Conservation (phyloP, 2,113 vertebrate species). For the Lates calcarifer region DNA sequence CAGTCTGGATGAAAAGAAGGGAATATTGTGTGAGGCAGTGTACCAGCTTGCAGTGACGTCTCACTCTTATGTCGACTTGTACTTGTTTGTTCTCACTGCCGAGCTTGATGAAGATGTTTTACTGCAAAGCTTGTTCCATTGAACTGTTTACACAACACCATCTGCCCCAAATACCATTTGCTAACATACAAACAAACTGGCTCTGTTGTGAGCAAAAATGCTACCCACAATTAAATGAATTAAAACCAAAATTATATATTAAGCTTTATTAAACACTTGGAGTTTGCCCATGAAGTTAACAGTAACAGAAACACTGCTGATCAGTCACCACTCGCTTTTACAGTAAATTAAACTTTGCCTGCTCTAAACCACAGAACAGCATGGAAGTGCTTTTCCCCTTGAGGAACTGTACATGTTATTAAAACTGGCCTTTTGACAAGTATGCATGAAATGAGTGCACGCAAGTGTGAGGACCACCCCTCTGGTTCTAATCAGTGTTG, state of each 20-base stretch:
- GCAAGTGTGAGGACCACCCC: slow-evolving; percentile 48
- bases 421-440: slow-evolving; percentile 72
- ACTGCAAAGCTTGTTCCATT: slow-evolving; percentile 15
- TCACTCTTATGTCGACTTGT: slow-evolving; percentile 40
- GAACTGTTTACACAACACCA: slow-evolving; percentile 52
- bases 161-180: slow-evolving; percentile 48
- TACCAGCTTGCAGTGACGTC: slow-evolving; percentile 41
- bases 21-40: slow-evolving; percentile 25
- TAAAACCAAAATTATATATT: slow-evolving; percentile 33
- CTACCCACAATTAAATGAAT: slow-evolving; percentile 15
- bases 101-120: slow-evolving; percentile 50
- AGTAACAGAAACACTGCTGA: slow-evolving; percentile 13
- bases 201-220: slow-evolving; percentile 19
- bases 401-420: slow-evolving; percentile 62
- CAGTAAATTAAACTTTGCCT: slow-evolving; percentile 44
- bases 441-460: slow-evolving; percentile 55
- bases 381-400: slow-evolving; percentile 23
- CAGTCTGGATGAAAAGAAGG: slow-evolving; percentile 14
- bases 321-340: slow-evolving; percentile 20
- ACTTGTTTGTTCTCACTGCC: slow-evolving; percentile 51
- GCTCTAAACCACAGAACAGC: slow-evolving; percentile 16
- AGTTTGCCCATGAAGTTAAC: not conserved
- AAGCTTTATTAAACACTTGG: not conserved
- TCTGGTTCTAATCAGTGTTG: slow-evolving; percentile 79
- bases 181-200: slow-evolving; percentile 50